Base-by-base conservation (phyloP, 2,113 vertebrate genomes). In the Tachycineta bicolor region DNA sequence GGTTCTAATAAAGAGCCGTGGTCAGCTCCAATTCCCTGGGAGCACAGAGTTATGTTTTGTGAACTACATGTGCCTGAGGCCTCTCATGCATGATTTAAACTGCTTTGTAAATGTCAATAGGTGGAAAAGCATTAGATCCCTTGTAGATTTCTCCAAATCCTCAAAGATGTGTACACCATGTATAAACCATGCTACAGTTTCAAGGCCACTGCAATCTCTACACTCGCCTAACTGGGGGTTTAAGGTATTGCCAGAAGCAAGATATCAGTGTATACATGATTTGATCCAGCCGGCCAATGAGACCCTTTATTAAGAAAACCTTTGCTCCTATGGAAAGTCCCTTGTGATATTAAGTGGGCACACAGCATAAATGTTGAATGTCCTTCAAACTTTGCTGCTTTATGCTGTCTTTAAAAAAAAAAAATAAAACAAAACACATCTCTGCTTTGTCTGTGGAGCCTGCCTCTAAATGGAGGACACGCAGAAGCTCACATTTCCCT, bases 91-190 rank as follows among this genome's bases (percentile, higher is more conserved):
- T 98, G 98, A 99, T 99, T 99, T 98, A 99, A 98, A 97, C 97
- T 99, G 98, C 98, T 98, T 98, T 98, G 98, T 98, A 98, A 97
- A 98, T 98, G 98, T 98, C 98, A 98, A 98, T 98, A 98, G 98
- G 98, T 98, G 97, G 98, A 97, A 98, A 98, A 98, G 98, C 98
- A 97, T 96, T 96, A 97, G 96, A 98, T 98, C 98, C 98, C 97
- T 97, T 96, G 97, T 97, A 97, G 98, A 97, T 97, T 98, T 98
- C 98, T 97, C 97, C 96, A 97, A 98, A 98, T 97, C 98, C 98
- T 97, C 96, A 82, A 97, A 97, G 98, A 98, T 98, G 97, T 96
- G 96, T 96, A 94, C 92, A 96, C 98, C 97, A 94, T 97, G 97
- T 98, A 97, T 97, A 98, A 97, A 97, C 91, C 83, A 87, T 88